Evolutionary conservation across 1,140 invertebrate genomes (phyloP), one percentile per base, ranked within the genome.

Genomic region (Nymphalis io): DNA sequence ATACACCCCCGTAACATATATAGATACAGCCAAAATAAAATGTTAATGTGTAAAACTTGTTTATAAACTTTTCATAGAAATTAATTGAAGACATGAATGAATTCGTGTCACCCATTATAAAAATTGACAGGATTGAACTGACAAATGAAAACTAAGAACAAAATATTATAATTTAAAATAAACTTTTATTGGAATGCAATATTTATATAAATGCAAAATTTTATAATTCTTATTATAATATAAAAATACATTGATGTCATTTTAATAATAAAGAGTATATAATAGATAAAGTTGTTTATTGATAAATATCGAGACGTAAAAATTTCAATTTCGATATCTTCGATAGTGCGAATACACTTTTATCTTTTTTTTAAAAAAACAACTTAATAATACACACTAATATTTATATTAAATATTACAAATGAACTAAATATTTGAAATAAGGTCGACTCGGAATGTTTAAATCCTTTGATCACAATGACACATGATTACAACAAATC

Each of bases 351-450:
- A 21, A 6, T 8, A 51, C 46, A 51, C 46, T 51, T 21, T 51
- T n/a, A 51, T 51, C 46, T 51, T 51, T 51, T 21, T 5, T 20
- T 16, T 46, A 46, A 46, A 51, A 33, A 33, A 33, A 33, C 27
- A 33, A 20, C 46, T 51, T 51, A 51, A 51, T 51, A 51, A 51
- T 51, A 51, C 46, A 51, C 20, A 18, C 46, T 51, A 12, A 20
- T 51, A 51, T 57, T 63, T 53, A 71, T 42, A 70, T 75, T 75
- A 76, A 76, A 76, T 76, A 73, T 33, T 33, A 33, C 15, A 58
- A 68, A 69, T 76, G 70, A 64, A 61, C 48, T 60, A 46, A 76
- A 65, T 51, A 44, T 64, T 18, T 48, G 15, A 48, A 48, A 48
- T 42, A 42, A 42, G 12, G 16, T 51, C 46, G 46, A 51, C 46